Evolutionary conservation across 2,888 invertebrate genomes (phyloP), one percentile per base, ranked within the genome.

Genomic region (Papilio elwesi): DNA sequence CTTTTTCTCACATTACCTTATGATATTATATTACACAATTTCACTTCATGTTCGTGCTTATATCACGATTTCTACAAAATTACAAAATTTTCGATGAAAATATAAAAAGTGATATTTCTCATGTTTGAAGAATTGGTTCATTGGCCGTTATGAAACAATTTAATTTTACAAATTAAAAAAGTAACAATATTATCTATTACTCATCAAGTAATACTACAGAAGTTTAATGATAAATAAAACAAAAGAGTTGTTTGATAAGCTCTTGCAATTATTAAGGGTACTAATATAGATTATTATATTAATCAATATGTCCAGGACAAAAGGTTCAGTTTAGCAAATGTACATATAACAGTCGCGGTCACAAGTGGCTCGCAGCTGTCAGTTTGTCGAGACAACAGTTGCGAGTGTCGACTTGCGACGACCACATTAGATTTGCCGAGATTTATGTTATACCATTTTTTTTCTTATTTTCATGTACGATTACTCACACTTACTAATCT

Each of bases 381-480:
- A 85, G 77, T 90, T 91, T 90, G 84, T 85, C 87, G 87, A 91
- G 92, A 92, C 93, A 91, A 90, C 93, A 92, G 91, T 92, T 92
- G 93, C 89, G 88, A 83, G 78, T 88, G 86, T 85, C 87, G 89
- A 65, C 66, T 66, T 90, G 90, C 87, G 90, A 89, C 86, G 88
- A 82, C 68, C 79, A 82, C 81, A 80, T 79, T 79, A 77, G 80
- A 81, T 77, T 78, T 79, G 80, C 81, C 80, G 82, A 86, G 86
- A 90, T 91, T 89, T 87, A 90, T 87, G 81, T 80, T 76, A 76
- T 78, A 86, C 85, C 85, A 86, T 88, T 89, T 88, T 26, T 26
- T 88, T 87, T 85, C 83, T 83, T 81, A 74, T 71, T 66, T 71
- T 73, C 74, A 73, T 69, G 76, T 72, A 53, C 74, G 77, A 79